Base-by-base conservation (phyloP, 2,888 invertebrate species). In the Linhomoeus sp. region DNA sequence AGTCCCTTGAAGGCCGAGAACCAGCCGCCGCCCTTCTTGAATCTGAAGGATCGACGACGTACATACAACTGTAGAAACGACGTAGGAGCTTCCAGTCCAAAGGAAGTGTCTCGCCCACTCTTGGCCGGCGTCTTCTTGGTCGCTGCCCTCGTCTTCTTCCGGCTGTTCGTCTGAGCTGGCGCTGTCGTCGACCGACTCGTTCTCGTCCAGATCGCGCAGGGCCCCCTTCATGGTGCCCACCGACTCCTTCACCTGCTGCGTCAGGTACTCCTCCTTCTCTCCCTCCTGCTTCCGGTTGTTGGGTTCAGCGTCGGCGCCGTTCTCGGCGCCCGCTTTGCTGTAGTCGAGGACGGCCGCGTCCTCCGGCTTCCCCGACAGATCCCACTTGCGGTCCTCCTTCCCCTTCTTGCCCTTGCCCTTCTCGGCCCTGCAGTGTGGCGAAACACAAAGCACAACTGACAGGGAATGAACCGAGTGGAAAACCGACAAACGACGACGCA, bases 1-100 rank as follows among this genome's bases (percentile, higher is more conserved):
- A 72, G 56, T 46, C 64, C 78, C 71, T 78, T 81, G 64, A 94
- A 83, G 61, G 86, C 76, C 35, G 80, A 80, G 62, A 88, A 82
- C 74, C 88, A 62, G 26, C 63, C 59, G 3, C 35, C 17, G 19
- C 19, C 43, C 3, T 36, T 19, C 7, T 43, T 17, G 37, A 37
- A 48, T 36, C n/a, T n/a, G n/a, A n/a, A n/a, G n/a, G n/a, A n/a
- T n/a, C n/a, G n/a, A n/a, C n/a, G n/a, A n/a, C n/a, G n/a, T n/a
- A n/a, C n/a, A n/a, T n/a, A n/a, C n/a, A n/a, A n/a, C n/a, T n/a
- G n/a, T n/a, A n/a, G n/a, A n/a, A n/a, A n/a, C n/a, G n/a, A n/a
- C n/a, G n/a, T n/a, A n/a, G n/a, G n/a, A n/a, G n/a, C n/a, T n/a
- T 14, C 17, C 35, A 35, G 12, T 14, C 12, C 35, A 35, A 35